Evolutionary conservation across 2,797 vertebrate genomes (phyloP).

Genomic region (Momotus momota): DNA sequence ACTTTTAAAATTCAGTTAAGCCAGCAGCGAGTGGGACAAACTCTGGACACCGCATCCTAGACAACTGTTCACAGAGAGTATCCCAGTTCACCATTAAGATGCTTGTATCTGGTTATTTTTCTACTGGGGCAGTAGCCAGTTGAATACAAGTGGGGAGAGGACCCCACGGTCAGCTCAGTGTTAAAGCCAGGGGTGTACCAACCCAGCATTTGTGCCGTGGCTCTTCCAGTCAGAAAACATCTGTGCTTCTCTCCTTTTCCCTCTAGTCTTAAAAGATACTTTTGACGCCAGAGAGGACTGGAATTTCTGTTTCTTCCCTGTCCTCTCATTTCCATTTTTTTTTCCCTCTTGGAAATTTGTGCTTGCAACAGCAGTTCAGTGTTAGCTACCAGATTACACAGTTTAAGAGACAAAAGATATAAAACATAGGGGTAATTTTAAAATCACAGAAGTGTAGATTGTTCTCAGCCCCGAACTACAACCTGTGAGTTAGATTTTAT

Average conservation of each 20-base stretch:
- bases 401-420: not conserved
- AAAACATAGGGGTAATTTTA: not conserved
- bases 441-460: not conserved
- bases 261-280: not conserved
- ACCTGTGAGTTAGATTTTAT: not conserved
- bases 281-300: not conserved
- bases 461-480: not conserved
- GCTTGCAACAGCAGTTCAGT: not conserved
- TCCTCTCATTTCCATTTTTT: not conserved
- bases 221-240: not conserved
- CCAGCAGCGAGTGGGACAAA: accelerated
- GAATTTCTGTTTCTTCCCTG: not conserved
- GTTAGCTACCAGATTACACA: not conserved
- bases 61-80: not conserved
- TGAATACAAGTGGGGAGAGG: not conserved
- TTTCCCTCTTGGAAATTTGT: not conserved
- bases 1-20: not conserved
- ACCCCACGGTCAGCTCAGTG: not conserved
- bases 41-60: not conserved
- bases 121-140: not conserved
- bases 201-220: not conserved
- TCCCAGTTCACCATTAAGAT: not conserved
- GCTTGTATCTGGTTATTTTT: not conserved
- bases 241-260: not conserved
- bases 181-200: not conserved